Percentiles rank a stretch among this genome's conserved stretches.
Conservation (phyloP, 2,888 invertebrate genomes). For the Trissonchulus latispiculum region DNA sequence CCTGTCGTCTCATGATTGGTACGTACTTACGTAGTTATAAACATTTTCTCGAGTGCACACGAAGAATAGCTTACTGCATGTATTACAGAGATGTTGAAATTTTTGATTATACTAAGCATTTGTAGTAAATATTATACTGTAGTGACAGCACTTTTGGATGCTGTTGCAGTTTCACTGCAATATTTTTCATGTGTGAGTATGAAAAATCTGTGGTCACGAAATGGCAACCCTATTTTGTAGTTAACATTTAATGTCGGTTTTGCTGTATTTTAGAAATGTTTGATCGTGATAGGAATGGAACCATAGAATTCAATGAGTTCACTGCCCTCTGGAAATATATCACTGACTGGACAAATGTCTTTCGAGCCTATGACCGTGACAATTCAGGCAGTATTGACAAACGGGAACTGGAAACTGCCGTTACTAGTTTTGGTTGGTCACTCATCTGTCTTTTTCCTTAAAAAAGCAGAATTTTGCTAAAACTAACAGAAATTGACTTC, state of each 20-base stretch:
- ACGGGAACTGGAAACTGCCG: constrained; percentile 65
- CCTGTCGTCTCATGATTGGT: constrained; percentile 91
- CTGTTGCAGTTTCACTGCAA: no score
- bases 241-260: constrained; percentile 18
- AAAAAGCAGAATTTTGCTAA: no score
- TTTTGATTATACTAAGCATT: no score
- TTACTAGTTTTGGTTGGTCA: constrained; percentile 19
- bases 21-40: constrained; percentile 32
- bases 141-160: no score
- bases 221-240: neutral
- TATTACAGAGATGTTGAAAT: no score
- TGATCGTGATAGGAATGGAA: constrained; percentile 75
- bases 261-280: constrained; percentile 56
- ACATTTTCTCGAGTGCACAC: neutral
- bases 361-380: constrained; percentile 83
- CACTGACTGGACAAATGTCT: constrained; percentile 93
- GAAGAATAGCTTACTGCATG: neutral
- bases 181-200: no score
- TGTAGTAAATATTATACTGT: no score
- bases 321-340: constrained; percentile 94
- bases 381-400: constrained; percentile 76
- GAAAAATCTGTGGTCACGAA: neutral
- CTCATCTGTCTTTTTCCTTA: no score
- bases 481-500: no score
- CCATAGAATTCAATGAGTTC: constrained; percentile 87